A percentile compares a stretch with the other conserved stretches of the same genome.
These are phyloP conservation scores for Chionis minor DNA, from an alignment of 2,113 vertebrate species.

Conservation along the genomic window DNA sequence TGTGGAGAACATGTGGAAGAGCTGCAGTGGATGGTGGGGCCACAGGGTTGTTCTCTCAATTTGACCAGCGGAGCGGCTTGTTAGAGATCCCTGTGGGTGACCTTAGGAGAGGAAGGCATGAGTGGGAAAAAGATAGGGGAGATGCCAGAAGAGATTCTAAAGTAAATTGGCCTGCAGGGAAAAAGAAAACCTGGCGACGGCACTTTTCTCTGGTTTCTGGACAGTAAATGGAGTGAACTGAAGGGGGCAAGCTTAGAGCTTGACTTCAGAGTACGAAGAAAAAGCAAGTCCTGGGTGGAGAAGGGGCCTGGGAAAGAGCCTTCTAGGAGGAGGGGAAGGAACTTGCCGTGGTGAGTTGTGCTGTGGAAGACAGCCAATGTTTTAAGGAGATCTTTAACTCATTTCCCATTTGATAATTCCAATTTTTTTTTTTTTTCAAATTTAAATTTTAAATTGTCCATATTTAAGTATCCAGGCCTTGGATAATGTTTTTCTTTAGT, in stretches of 20 bases:
- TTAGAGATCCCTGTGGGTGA: neutral
- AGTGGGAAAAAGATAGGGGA: neutral
- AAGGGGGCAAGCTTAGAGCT: conserved; percentile 45
- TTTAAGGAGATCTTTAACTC: neutral
- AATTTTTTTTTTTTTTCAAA: neutral
- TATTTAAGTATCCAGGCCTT: neutral
- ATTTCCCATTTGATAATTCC: neutral
- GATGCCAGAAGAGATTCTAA: neutral
- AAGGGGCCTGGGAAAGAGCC: neutral
- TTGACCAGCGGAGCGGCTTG: neutral
- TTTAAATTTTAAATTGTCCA: neutral
- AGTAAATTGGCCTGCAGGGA: neutral
- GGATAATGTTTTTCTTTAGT: neutral
- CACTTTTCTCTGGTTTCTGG: conserved; percentile 8
- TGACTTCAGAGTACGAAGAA: neutral
- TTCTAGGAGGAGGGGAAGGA: neutral
- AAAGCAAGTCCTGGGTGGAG: neutral
- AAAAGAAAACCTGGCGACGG: neutral
- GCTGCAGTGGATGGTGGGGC: neutral
- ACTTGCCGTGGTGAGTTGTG: neutral
- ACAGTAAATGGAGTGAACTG: conserved; percentile 38
- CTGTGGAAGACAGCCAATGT: neutral
- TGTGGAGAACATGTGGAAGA: neutral
- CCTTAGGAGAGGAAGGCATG: neutral
- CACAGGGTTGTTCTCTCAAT: neutral